Evolutionary conservation across 1,140 invertebrate species (phyloP).

Genomic region (Lasioglossum baleicum): DNA sequence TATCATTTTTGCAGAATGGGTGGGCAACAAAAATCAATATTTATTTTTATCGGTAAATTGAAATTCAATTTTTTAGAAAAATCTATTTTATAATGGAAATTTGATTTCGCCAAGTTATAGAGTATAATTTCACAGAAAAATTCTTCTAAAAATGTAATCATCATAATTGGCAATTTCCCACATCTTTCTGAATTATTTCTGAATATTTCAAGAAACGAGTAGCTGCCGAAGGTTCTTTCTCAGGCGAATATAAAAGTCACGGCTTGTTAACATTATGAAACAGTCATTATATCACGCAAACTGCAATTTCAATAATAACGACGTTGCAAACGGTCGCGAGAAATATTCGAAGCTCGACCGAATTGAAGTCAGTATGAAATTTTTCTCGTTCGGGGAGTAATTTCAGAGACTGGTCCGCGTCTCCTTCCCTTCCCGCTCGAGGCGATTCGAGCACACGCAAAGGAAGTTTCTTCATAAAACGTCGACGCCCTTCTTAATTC

Average conservation of each 20-base stretch:
- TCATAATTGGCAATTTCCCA: no score
- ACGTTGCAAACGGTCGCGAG: background rate
- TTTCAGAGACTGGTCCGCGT: background rate
- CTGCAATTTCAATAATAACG: background rate
- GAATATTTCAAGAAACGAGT: background rate
- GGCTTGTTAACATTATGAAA: background rate
- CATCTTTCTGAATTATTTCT: no score
- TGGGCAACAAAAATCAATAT: no score
- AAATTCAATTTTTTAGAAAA: no score
- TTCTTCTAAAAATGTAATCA: no score
- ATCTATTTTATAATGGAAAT: no score
- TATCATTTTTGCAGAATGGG: no score
- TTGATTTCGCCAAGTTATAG: no score
- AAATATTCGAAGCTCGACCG: background rate
- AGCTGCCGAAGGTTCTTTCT: no score
- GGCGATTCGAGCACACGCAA: constrained; percentile 39
- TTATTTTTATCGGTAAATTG: no score
- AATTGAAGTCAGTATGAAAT: constrained; percentile 46
- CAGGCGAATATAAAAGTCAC: no score
- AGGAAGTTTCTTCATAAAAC: constrained; percentile 56
- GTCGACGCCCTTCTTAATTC: constrained; percentile 60
- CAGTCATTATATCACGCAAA: background rate
- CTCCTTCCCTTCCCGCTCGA: constrained; percentile 23
- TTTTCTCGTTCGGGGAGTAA: constrained; percentile 34
- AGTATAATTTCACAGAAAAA: no score